Base-by-base conservation (phyloP, 2,888 invertebrate genomes). In the Pemphredon lugubris region DNA sequence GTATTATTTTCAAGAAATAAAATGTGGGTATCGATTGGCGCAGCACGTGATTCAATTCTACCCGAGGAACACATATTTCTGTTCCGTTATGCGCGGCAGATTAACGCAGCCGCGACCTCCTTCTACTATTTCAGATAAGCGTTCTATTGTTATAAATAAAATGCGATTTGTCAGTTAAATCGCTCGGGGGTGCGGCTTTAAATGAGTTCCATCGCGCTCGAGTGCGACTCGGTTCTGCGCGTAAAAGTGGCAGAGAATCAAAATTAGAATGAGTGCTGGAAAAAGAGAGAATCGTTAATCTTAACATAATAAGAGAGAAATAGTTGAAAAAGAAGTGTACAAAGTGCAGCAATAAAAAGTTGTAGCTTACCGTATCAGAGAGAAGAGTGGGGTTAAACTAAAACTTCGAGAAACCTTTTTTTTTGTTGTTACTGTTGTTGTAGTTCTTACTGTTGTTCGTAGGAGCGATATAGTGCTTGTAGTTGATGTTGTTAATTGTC, bases 331-430 rank as follows among this genome's bases (percentile, higher is more conserved):
- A 70, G 40, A 60, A 57, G 39, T 71, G 32, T 75, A 66, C 40
- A 20, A 67, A 75, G 72, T 78, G 79, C 75, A 79, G 61, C 66
- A 75, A 75, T 67, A 77, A 74, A n/a, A 70, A 75, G 59, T 73
- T 64, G 70, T 80, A 81, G 85, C 86, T 86, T 86, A 86, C 86
- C 86, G 85, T 86, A 81, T 65, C 69, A 75, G 67, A 73, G 77
- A 81, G 80, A 77, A 82, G 80, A 81, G 73, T 81, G 55, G 73
- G 65, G 47, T 66, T 73, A 42, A 76, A 79, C 73, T 39, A 65
- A 70, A 71, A 68, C 53, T 73, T 44, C 40, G 48, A 37, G 54
- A 53, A 48, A 66, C 58, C 59, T 58, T 39, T 57, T 23, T 54
- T 59, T 26, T 32, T 67, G 45, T 54, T 75, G 64, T 65, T 58